These are phyloP conservation scores for Oreonectes daqikongensis DNA, from an alignment of 2,797 vertebrate species.

Conservation along the genomic window DNA sequence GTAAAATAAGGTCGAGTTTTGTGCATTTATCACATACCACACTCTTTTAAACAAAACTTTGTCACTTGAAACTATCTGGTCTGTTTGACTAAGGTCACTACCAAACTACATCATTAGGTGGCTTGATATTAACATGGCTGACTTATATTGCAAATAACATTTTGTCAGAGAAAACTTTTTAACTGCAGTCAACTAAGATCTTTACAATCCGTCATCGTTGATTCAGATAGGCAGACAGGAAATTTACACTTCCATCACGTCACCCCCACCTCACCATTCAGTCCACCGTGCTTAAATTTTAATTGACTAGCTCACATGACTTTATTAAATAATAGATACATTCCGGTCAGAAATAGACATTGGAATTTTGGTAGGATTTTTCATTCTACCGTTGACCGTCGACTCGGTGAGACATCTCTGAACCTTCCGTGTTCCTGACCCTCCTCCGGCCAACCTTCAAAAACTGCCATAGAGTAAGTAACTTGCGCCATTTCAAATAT, in stretches of 20 bases:
- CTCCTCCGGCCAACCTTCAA: slow-evolving; percentile 63
- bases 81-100: not conserved
- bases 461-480: slow-evolving; percentile 60
- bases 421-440: slow-evolving; percentile 54
- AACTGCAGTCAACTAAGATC: not conserved
- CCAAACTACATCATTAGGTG: not conserved
- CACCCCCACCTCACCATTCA: slow-evolving; percentile 72
- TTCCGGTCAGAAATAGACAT: slow-evolving; percentile 87
- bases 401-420: slow-evolving; percentile 75
- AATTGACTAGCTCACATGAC: slow-evolving; percentile 88
- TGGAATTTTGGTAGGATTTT: slow-evolving; percentile 81
- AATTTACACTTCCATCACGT: slow-evolving; percentile 72
- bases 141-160: not conserved
- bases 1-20: not conserved
- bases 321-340: slow-evolving; percentile 94
- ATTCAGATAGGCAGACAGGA: slow-evolving; percentile 67
- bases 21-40: not conserved
- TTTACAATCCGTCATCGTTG: not conserved
- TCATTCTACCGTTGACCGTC: slow-evolving; percentile 86
- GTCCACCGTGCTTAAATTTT: slow-evolving; percentile 86
- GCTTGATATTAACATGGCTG: not conserved
- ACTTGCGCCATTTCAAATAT: slow-evolving; percentile 14
- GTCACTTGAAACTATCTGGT: too few species aligned
- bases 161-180: not conserved
- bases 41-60: not conserved